phyloP scores from a whole-genome alignment of 2,797 vertebrate species.

The Lithobates sylvaticus region DNA sequence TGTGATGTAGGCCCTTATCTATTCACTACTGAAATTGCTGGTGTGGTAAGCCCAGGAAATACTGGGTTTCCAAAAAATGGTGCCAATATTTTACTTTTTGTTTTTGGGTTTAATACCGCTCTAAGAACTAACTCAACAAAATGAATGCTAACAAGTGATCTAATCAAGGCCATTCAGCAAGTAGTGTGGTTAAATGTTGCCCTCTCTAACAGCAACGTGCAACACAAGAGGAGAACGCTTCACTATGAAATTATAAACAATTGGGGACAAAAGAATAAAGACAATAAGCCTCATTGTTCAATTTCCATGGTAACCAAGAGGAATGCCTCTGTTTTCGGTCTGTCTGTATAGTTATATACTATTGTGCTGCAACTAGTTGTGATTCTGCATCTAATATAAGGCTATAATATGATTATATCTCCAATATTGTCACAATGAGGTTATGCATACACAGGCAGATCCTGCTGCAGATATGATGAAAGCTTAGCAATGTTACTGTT shows the following conservation, averaged over 20 bases:
- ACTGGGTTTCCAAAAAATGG: too few relatives aligned
- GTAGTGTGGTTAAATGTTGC: background rate
- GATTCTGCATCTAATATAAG: background rate
- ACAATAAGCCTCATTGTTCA: background rate
- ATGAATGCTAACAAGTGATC: constrained; percentile 5
- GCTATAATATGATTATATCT: background rate
- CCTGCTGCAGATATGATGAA: background rate
- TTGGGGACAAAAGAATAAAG: background rate
- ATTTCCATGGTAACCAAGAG: constrained; percentile 19
- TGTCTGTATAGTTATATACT: background rate
- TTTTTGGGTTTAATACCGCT: too few relatives aligned
- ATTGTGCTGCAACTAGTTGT: background rate
- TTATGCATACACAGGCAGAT: too few relatives aligned
- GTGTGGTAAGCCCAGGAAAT: too few relatives aligned
- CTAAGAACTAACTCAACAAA: background rate
- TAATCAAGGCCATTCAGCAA: constrained; percentile 37
- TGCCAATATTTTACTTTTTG: too few relatives aligned
- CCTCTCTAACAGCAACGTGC: constrained; percentile 4
- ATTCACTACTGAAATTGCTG: too few relatives aligned
- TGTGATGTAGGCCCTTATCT: too few relatives aligned
- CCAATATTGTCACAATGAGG: background rate
- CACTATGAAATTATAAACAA: background rate
- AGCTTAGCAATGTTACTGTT: background rate
- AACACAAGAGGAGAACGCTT: background rate
- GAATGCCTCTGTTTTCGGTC: background rate